Evolutionary conservation across 2,113 vertebrate species (phyloP).

Genomic region (Lynx canadensis): DNA sequence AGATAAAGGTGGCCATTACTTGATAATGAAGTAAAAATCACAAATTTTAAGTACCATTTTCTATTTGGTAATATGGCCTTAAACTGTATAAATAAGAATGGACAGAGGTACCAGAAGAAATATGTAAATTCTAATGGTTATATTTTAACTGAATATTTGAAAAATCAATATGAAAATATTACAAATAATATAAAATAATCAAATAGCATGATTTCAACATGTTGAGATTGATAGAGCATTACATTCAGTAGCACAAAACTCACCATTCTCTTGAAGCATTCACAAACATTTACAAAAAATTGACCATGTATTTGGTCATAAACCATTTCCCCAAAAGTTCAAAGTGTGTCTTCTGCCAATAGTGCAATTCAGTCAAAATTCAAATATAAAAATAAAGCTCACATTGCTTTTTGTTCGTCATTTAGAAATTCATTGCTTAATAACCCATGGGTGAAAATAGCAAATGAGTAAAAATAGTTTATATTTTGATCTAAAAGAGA

Average conservation of each 20-base stretch:
- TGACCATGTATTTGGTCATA: background rate
- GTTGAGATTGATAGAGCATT: background rate
- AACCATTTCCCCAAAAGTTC: background rate
- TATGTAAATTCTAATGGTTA: background rate
- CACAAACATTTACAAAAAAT: background rate
- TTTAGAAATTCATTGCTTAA: background rate
- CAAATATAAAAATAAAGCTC: background rate
- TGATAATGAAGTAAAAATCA: background rate
- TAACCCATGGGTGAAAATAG: background rate
- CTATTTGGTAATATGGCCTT: background rate
- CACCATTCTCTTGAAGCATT: background rate
- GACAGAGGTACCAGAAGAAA: background rate
- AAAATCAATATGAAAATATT: background rate
- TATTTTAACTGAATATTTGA: background rate
- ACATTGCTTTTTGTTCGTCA: background rate
- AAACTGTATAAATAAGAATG: background rate
- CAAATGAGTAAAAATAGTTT: background rate
- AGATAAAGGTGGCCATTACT: background rate
- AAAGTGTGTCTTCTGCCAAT: background rate
- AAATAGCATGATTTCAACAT: background rate
- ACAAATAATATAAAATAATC: background rate
- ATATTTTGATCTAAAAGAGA: background rate
- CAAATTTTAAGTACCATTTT: background rate
- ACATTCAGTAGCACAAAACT: background rate
- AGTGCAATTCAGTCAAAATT: background rate